Evolutionary conservation across 2,113 vertebrate genomes (phyloP).

Genomic region (Sprattus sprattus): DNA sequence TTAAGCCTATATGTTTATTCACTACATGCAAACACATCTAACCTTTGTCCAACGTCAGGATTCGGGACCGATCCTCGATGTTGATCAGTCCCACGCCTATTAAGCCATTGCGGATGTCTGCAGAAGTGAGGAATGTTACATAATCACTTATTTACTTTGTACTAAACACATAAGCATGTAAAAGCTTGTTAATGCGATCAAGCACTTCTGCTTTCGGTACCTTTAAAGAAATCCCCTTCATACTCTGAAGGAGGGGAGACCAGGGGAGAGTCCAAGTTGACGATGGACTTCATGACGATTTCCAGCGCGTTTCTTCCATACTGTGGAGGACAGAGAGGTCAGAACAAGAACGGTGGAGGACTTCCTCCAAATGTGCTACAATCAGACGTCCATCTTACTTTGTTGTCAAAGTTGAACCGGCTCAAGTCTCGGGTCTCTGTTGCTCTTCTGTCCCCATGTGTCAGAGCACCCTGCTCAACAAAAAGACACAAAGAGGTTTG

Average conservation of each 20-base stretch:
- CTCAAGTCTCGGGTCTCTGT: conserved; percentile 96
- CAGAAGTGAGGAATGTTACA: conserved; percentile 19
- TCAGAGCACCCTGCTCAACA: conserved; percentile 86
- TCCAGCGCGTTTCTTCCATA: conserved; percentile 97
- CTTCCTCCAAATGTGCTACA: background rate
- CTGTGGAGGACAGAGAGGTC: conserved; percentile 63
- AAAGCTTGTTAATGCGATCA: background rate
- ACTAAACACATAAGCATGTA: background rate
- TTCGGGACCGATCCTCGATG: conserved; percentile 88
- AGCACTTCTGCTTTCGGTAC: conserved; percentile 55
- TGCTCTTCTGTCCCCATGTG: conserved; percentile 94
- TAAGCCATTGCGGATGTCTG: conserved; percentile 91
- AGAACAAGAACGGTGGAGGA: background rate
- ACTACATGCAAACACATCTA: conserved; percentile 27
- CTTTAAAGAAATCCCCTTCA: conserved; percentile 98
- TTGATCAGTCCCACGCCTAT: conserved; percentile 96
- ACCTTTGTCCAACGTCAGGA: conserved; percentile 95
- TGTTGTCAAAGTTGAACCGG: conserved; percentile 98
- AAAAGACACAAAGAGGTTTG: background rate
- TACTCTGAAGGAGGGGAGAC: conserved; percentile 90
- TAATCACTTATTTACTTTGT: background rate
- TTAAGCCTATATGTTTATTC: background rate
- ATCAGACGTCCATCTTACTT: conserved; percentile 69
- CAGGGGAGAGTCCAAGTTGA: conserved; percentile 89
- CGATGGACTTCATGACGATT: conserved; percentile 98